Base-by-base conservation (phyloP, 2,797 vertebrate genomes). In the Taenioides sp. region DNA sequence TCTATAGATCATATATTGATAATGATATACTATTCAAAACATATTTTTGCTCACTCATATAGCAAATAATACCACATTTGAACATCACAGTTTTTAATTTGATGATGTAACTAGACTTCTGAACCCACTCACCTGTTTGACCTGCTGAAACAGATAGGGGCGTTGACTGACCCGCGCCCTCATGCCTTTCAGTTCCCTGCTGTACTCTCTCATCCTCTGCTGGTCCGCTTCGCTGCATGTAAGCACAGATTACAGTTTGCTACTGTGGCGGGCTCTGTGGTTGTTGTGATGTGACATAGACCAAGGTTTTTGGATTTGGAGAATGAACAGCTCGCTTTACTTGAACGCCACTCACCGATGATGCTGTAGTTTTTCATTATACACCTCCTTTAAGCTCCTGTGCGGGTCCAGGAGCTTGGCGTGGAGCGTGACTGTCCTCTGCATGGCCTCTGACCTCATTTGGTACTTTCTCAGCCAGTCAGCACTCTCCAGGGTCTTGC, bases 401-500 rank as follows among this genome's bases (percentile, higher is more conserved):
- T 95, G 95, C 2, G 96, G 95, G 85, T 99, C 97, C 89, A 97
- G 88, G 52, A 96, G 92, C 89, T 95, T 97, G 69, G 97, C 96
- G 73, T 96, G 93, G 23, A 92, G 89, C 43, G 83, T 84, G 77
- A 99, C 87, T 0, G 94, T 93, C 79, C 92, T 95, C 64, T 78
- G 94, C 86, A 98, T 94, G 34, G 93, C 92, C 71, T 95, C 91
- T 67, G 93, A 92, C 72, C 92, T 96, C 77, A 90, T 93, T 64
- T 90, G 94, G 80, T 96, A 93, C 66, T 85, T 93, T 70, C 87
- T 94, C 79, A 95, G 77, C 96, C 97, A 98, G 55, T 91, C 85
- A 50, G 81, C 81, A 43, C 90, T 93, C 86, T 95, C 92, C 78
- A 89, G 90, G 47, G 91, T 92, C 77, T 87, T 90, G 72, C 87